Evolutionary conservation across 2,797 vertebrate genomes (phyloP).

Genomic region (Anolis apletophallus): DNA sequence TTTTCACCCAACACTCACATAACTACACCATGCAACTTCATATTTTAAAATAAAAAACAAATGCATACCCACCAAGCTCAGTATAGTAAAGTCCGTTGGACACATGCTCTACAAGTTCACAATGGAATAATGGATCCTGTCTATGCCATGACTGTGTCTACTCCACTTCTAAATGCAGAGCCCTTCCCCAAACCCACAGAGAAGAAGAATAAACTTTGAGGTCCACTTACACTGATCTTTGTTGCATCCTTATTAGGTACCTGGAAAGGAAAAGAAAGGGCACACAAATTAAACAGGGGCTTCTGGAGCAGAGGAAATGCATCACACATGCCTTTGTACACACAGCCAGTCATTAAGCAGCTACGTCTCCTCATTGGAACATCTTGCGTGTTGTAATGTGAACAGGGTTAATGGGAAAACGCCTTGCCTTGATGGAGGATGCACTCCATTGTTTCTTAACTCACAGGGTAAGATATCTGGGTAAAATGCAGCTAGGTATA

Average conservation of each 20-base stretch:
- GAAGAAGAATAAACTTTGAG: conserved; percentile 27
- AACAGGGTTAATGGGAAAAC: neutral
- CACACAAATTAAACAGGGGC: conserved; percentile 37
- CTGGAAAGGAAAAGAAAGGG: conserved; percentile 78
- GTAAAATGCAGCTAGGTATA: neutral
- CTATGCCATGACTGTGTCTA: too few species aligned
- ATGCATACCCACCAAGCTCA: neutral
- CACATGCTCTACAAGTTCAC: neutral
- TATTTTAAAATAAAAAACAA: neutral
- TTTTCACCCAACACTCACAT: too few species aligned
- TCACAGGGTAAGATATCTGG: neutral
- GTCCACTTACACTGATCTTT: conserved; percentile 94
- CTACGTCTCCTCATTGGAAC: neutral
- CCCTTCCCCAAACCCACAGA: conserved; percentile 25
- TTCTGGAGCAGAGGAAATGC: conserved; percentile 4
- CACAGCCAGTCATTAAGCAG: neutral
- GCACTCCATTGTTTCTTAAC: conserved; percentile 13
- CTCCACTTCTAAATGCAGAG: neutral
- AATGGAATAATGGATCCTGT: too few species aligned
- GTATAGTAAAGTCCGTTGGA: neutral
- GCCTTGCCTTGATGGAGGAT: neutral
- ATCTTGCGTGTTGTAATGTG: accelerated
- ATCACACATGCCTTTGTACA: neutral
- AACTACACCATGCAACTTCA: too few species aligned
- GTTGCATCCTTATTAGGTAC: conserved; percentile 87